phyloP scores from a whole-genome alignment of 2,113 vertebrate genomes.

The Callaeas wilsoni region DNA sequence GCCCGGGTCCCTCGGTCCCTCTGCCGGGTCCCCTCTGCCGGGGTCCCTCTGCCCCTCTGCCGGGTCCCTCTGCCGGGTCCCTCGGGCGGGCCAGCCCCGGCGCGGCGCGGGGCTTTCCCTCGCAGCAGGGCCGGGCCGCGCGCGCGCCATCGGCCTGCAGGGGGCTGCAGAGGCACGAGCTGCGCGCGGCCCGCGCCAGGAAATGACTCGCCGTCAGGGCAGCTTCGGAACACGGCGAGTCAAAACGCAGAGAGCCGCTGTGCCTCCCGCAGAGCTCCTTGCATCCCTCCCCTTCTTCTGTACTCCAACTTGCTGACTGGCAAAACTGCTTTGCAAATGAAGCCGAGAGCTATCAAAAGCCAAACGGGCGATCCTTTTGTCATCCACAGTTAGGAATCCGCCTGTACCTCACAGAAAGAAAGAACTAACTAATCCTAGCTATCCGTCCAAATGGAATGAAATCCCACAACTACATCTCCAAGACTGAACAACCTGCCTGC shows the following conservation, averaged over 20 bases:
- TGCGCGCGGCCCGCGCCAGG: not conserved
- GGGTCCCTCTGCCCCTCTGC: not conserved
- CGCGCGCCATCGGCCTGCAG: constrained; percentile 79
- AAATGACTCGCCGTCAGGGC: not conserved
- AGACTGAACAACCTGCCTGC: not conserved
- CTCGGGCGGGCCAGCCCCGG: no score
- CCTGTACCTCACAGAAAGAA: constrained; percentile 35
- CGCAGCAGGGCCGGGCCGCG: no score
- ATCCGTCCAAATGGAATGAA: constrained; percentile 60
- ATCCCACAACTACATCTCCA: constrained; percentile 50
- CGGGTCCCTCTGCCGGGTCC: not conserved
- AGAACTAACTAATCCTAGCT: constrained; percentile 12
- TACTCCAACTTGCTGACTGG: not conserved
- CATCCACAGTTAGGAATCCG: constrained; percentile 52
- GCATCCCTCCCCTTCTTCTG: not conserved
- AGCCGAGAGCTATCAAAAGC: constrained; percentile 69
- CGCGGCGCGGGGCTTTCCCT: not conserved
- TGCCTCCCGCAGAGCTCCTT: not conserved
- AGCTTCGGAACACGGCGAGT: not conserved
- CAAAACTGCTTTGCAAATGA: constrained; percentile 40
- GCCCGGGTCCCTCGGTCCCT: not conserved
- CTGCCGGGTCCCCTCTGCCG: no score
- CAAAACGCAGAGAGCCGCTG: not conserved
- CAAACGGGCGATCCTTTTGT: constrained; percentile 62
- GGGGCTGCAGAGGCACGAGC: constrained; percentile 73